Conservation (phyloP, 2,113 vertebrate genomes). For the Apodemus speciosus region DNA sequence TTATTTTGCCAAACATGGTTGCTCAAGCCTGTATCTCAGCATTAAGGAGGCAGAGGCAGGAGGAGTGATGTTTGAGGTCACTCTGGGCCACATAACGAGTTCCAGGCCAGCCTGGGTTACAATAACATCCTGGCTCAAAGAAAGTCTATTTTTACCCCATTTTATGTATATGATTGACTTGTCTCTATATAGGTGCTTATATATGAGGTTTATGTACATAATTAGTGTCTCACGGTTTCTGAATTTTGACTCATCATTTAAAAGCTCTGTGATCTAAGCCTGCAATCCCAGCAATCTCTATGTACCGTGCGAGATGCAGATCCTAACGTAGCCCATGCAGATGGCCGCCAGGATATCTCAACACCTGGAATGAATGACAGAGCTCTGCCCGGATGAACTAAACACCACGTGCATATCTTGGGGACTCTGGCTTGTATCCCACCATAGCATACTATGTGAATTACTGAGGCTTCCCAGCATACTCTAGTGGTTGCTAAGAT, state of each 20-base stretch:
- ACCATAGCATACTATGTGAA: background rate
- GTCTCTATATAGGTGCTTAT: background rate
- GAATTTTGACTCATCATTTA: background rate
- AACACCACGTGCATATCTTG: background rate
- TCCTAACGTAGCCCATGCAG: background rate
- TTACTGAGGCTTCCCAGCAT: background rate
- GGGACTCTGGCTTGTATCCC: background rate
- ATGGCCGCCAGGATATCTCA: background rate
- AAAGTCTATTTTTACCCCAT: background rate
- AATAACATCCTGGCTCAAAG: background rate
- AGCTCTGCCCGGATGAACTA: background rate
- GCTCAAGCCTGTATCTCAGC: background rate
- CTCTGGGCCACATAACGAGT: background rate
- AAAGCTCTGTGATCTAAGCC: too few species aligned
- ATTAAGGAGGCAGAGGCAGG: background rate
- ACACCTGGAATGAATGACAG: background rate
- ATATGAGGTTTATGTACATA: background rate
- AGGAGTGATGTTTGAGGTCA: background rate
- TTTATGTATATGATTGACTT: background rate
- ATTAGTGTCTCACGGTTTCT: background rate
- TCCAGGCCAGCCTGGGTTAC: background rate
- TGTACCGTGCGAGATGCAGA: background rate
- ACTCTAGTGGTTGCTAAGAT: background rate
- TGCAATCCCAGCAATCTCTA: too few species aligned
- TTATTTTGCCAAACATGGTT: background rate